phyloP scores from a whole-genome alignment of 2,888 invertebrate species.

The Selenia dentaria region DNA sequence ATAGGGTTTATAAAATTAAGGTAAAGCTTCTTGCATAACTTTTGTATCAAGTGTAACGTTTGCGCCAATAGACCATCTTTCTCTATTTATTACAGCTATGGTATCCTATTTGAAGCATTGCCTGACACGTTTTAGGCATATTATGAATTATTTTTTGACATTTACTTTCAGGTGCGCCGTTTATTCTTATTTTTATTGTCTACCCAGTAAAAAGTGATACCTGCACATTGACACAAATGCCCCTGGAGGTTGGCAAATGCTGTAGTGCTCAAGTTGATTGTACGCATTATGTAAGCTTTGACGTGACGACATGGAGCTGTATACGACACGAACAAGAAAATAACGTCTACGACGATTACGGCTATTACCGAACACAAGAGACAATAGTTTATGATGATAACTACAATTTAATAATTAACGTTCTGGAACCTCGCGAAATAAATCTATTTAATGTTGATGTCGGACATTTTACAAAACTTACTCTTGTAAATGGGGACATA shows the following conservation, averaged over 20 bases:
- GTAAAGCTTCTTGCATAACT: too few species aligned
- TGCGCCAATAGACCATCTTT: too few species aligned
- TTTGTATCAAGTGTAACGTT: too few species aligned
- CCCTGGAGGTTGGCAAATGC: background rate
- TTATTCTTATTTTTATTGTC: too few species aligned
- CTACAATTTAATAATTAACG: slow-evolving; percentile 5
- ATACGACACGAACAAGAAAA: background rate
- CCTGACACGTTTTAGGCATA: too few species aligned
- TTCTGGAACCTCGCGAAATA: background rate
- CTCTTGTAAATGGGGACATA: slow-evolving; percentile 1
- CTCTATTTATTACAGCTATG: too few species aligned
- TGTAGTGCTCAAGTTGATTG: slow-evolving; percentile 12
- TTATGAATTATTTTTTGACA: too few species aligned
- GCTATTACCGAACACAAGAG: background rate
- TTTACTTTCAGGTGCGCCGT: background rate
- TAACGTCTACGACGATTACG: background rate
- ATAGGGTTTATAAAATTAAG: too few species aligned
- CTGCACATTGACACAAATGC: background rate
- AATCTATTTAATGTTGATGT: background rate
- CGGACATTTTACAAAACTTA: background rate
- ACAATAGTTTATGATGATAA: slow-evolving; percentile 2
- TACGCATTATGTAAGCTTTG: background rate
- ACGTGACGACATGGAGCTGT: slow-evolving; percentile 10
- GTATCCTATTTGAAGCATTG: too few species aligned
- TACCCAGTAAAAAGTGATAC: background rate